Conservation (phyloP, 2,113 vertebrate species). For the Coptodon bakossiorum region DNA sequence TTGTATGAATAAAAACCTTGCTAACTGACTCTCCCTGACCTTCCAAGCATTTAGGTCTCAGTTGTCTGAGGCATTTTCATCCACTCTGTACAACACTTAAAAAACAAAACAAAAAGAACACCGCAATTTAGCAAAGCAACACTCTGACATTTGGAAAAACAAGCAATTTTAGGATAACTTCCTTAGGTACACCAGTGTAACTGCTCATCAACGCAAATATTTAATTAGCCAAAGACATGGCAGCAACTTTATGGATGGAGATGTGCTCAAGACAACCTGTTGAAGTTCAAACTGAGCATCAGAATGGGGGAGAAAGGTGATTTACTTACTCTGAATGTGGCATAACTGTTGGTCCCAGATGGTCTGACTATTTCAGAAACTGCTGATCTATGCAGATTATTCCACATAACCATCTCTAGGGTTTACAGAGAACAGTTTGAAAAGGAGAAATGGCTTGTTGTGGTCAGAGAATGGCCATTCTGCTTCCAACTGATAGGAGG, state of each 20-base stretch:
- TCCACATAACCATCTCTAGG: neutral
- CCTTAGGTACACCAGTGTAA: neutral
- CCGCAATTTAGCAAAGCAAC: neutral
- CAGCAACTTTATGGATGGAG: neutral
- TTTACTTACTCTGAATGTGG: neutral
- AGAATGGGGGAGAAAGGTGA: neutral
- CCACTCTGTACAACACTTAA: neutral
- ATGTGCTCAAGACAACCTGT: neutral
- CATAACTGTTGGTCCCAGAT: neutral
- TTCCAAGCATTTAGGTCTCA: neutral
- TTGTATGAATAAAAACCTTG: neutral
- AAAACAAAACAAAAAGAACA: neutral
- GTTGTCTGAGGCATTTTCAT: neutral
- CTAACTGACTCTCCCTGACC: neutral
- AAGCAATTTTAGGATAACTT: neutral
- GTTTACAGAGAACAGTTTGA: neutral
- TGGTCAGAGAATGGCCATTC: neutral
- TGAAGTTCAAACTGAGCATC: neutral
- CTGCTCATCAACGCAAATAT: neutral
- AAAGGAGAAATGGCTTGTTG: neutral
- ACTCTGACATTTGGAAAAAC: neutral
- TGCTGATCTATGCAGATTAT: neutral
- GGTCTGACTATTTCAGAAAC: neutral
- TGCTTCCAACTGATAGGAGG: neutral
- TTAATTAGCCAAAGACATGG: neutral